A percentile compares a stretch with the other conserved stretches of the same genome.
phyloP scores from a whole-genome alignment of 2,113 vertebrate genomes.

The Sceloporus undulatus region DNA sequence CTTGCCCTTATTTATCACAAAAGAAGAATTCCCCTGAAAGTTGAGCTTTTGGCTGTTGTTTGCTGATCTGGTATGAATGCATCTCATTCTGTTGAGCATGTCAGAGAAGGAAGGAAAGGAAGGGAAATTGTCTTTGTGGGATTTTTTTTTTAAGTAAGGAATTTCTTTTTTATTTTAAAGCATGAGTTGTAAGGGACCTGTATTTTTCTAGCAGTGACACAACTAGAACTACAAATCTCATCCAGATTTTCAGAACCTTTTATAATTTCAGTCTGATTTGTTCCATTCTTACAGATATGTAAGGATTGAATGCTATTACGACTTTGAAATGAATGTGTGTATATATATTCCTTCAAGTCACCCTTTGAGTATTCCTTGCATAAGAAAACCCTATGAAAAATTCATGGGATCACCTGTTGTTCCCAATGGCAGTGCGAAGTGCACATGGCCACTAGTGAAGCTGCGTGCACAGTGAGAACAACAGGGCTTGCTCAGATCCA shows the following conservation, averaged over 20 bases:
- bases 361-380: too few relatives aligned
- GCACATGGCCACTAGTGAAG: too few relatives aligned
- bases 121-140: not conserved
- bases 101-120: not conserved
- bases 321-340: not conserved
- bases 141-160: not conserved
- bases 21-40: slow-evolving; percentile 4
- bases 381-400: too few relatives aligned
- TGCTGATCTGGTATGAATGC: slow-evolving; percentile 17
- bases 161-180: not conserved
- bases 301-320: slow-evolving; percentile 22
- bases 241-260: not conserved
- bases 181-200: too few relatives aligned
- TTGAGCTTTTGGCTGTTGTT: slow-evolving; percentile 20
- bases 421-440: not conserved
- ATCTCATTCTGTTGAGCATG: slow-evolving; percentile 10
- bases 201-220: not conserved
- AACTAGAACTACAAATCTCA: slow-evolving; percentile 3
- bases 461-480: too few relatives aligned
- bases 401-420: too few relatives aligned
- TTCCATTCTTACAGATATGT: slow-evolving; percentile 7
- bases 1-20: slow-evolving; percentile 8
- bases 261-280: slow-evolving; percentile 31
- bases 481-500: too few relatives aligned
- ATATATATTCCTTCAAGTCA: too few relatives aligned